A percentile compares a stretch with the other conserved stretches of the same genome.
phyloP scores from a whole-genome alignment of 1,140 invertebrate genomes.

The Drosophila burlai region DNA sequence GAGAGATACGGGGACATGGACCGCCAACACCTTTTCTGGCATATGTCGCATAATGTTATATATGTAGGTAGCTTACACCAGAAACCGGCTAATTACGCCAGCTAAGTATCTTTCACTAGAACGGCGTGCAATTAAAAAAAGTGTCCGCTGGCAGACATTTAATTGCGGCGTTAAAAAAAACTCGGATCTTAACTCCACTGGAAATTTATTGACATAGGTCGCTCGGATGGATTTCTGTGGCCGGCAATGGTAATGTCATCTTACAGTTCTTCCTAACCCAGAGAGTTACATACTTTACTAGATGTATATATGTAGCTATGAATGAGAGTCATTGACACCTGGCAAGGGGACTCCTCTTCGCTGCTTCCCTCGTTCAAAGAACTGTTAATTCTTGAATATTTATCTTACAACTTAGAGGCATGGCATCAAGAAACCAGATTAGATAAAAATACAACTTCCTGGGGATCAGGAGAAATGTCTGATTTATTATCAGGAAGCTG shows the following conservation, averaged over 20 bases:
- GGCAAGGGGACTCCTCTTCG: neutral
- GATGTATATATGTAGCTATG: conserved; percentile 3
- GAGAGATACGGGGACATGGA: neutral
- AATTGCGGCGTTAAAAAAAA: conserved; percentile 54
- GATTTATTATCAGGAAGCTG: conserved; percentile 23
- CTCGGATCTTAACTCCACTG: conserved; percentile 21
- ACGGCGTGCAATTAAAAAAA: conserved; percentile 62
- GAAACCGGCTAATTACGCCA: conserved; percentile 46
- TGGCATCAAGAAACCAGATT: conserved; percentile 36
- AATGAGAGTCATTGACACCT: conserved; percentile 56
- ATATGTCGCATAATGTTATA: neutral
- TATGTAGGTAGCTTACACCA: conserved; percentile 5
- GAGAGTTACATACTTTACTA: conserved; percentile 13
- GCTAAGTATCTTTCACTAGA: conserved; percentile 58
- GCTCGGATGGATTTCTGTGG: conserved; percentile 31
- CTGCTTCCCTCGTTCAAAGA: conserved; percentile 5
- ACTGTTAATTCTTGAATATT: conserved; percentile 29
- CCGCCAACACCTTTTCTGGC: conserved; percentile 33
- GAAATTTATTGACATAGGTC: conserved; percentile 65
- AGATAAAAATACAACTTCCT: conserved; percentile 37
- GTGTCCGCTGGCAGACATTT: conserved; percentile 56
- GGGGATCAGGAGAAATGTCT: conserved; percentile 24
- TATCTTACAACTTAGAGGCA: conserved; percentile 32
- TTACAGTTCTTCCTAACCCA: conserved; percentile 31
- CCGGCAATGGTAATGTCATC: conserved; percentile 13